Conservation (phyloP, 2,113 vertebrate species). For the Craseonycteris thonglongyai region DNA sequence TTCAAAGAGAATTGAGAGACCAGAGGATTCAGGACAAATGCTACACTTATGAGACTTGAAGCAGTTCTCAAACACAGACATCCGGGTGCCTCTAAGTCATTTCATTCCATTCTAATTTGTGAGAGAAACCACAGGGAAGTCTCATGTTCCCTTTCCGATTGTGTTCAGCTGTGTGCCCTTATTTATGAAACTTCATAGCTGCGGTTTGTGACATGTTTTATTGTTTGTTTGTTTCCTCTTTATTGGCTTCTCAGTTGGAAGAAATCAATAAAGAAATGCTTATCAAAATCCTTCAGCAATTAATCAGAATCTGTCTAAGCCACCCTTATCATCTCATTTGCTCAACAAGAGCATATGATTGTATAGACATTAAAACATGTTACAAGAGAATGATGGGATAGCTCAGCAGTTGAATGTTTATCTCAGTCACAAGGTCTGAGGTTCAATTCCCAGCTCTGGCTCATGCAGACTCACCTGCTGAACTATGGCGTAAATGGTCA, state of each 20-base stretch:
- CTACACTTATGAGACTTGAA: not conserved
- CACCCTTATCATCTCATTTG: not conserved
- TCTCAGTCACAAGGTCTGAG: no score
- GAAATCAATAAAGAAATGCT: constrained; percentile 23
- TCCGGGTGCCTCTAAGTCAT: not conserved
- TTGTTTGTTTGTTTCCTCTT: not conserved
- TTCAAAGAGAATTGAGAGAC: constrained; percentile 1
- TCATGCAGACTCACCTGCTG: no score
- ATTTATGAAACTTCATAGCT: not conserved
- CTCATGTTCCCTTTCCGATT: not conserved
- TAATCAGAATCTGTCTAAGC: not conserved
- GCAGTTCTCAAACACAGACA: not conserved
- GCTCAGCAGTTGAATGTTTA: no score
- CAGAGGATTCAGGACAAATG: constrained; percentile 25
- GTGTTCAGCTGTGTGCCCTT: not conserved
- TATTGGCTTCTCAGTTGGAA: not conserved
- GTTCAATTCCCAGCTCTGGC: no score
- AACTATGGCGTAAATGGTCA: no score
- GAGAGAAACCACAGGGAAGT: not conserved
- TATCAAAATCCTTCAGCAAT: constrained; percentile 20
- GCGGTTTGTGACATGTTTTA: not conserved
- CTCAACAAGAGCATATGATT: not conserved
- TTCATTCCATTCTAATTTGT: not conserved
- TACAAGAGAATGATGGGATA: no score
- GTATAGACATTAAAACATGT: not conserved